These are phyloP conservation scores for Sternotherus odoratus DNA, from an alignment of 2,797 vertebrate genomes.

Conservation along the genomic window DNA sequence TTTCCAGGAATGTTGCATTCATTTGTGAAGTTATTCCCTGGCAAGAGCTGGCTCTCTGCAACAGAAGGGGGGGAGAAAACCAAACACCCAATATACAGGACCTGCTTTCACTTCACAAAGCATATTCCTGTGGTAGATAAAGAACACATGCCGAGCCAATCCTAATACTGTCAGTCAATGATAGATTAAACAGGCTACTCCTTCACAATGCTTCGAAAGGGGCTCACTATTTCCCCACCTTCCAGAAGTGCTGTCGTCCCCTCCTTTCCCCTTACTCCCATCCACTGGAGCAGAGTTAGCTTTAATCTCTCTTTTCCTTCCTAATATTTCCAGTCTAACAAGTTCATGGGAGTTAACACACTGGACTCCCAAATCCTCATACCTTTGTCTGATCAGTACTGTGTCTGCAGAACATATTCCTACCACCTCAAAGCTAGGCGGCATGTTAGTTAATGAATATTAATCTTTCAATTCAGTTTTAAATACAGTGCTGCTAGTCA, in stretches of 20 bases:
- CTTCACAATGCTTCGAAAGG: not conserved
- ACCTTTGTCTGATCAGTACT: not conserved
- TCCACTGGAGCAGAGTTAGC: not conserved
- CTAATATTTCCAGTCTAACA: not conserved
- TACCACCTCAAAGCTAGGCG: not conserved
- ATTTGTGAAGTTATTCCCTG: conserved; percentile 94
- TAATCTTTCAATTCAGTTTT: not conserved
- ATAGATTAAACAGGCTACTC: not conserved
- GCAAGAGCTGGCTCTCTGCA: conserved; percentile 93
- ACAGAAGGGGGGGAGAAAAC: conserved; percentile 6
- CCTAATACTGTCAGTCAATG: not conserved
- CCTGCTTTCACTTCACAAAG: not conserved
- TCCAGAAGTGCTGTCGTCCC: not conserved
- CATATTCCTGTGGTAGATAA: not conserved
- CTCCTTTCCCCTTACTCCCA: not conserved
- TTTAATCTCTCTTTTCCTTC: not conserved
- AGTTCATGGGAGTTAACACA: rapidly evolving
- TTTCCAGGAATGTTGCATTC: conserved; percentile 97
- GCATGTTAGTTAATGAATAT: not conserved
- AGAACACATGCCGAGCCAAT: not conserved
- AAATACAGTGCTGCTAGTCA: not conserved
- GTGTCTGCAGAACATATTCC: not conserved
- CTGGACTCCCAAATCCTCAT: not conserved
- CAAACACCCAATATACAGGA: not conserved
- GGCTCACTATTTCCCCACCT: not conserved